Percentiles rank a stretch among this genome's conserved stretches.
phyloP scores from a whole-genome alignment of 2,888 invertebrate species.

The Thymelicus sylvestris region DNA sequence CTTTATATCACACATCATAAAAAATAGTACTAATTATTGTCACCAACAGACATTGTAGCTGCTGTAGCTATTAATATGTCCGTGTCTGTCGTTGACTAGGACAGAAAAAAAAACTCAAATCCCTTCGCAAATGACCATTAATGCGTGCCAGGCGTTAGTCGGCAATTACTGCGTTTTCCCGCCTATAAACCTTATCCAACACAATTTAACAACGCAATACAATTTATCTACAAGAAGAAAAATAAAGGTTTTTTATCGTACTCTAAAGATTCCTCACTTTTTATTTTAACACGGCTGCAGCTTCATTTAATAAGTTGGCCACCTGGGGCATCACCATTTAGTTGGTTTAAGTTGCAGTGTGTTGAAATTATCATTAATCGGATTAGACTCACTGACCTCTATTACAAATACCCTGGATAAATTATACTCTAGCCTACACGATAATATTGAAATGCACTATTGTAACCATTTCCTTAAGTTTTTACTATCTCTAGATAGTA shows the following conservation, averaged over 20 bases:
- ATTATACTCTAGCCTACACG: no score
- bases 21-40: background rate
- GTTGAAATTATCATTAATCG: no score
- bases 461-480: no score
- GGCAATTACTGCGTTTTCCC: constrained; percentile 26
- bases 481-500: no score
- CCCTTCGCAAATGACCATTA: constrained; percentile 33
- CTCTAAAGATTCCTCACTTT: constrained; percentile 20
- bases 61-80: background rate
- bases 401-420: no score
- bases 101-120: constrained; percentile 21
- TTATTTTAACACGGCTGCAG: constrained; percentile 15
- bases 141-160: constrained; percentile 29
- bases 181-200: constrained; percentile 27
- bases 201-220: constrained; percentile 36
- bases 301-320: constrained; percentile 17
- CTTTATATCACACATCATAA: constrained; percentile 16
- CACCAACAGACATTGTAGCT: no score
- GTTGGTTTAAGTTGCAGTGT: no score
- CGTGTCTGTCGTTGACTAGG: constrained; percentile 16
- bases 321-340: background rate
- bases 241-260: constrained; percentile 23
- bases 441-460: no score
- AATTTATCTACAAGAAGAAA: constrained; percentile 27
- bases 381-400: no score